phyloP scores from a whole-genome alignment of 2,888 invertebrate genomes.

The Thereva nobilitata region DNA sequence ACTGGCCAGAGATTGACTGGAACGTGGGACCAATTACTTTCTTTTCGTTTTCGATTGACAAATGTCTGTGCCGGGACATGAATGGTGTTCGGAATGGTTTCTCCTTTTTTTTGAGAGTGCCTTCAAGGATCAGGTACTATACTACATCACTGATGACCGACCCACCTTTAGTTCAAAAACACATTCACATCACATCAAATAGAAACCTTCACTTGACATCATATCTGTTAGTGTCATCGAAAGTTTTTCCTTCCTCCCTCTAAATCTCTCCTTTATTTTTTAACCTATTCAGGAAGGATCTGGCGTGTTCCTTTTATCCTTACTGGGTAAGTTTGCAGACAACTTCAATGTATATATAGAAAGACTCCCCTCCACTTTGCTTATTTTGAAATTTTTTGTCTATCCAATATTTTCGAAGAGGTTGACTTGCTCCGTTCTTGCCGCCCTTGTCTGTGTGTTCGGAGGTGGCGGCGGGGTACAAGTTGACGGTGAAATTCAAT shows the following conservation, averaged over 20 bases:
- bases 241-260: too few species aligned
- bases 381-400: neutral
- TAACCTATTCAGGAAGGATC: too few species aligned
- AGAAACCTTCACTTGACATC: too few species aligned
- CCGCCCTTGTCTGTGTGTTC: slow-evolving; percentile 2
- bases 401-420: slow-evolving; percentile 2
- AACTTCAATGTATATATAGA: too few species aligned
- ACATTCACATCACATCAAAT: too few species aligned
- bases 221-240: too few species aligned
- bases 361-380: too few species aligned
- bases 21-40: neutral
- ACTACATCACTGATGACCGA: too few species aligned
- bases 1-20: slow-evolving; percentile 22
- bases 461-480: neutral
- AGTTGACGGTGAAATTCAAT: slow-evolving; percentile 38
- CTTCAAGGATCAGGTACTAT: neutral
- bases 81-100: neutral
- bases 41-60: slow-evolving; percentile 7
- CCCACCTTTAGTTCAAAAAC: too few species aligned
- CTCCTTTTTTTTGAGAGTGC: neutral
- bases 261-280: too few species aligned
- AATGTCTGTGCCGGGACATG: neutral
- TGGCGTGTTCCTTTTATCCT: too few species aligned
- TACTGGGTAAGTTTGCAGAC: too few species aligned
- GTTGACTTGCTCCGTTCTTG: neutral